Evolutionary conservation across 2,888 invertebrate species (phyloP), one percentile per base, ranked within the genome.

Genomic region (Cryptophagus acutangulus): DNA sequence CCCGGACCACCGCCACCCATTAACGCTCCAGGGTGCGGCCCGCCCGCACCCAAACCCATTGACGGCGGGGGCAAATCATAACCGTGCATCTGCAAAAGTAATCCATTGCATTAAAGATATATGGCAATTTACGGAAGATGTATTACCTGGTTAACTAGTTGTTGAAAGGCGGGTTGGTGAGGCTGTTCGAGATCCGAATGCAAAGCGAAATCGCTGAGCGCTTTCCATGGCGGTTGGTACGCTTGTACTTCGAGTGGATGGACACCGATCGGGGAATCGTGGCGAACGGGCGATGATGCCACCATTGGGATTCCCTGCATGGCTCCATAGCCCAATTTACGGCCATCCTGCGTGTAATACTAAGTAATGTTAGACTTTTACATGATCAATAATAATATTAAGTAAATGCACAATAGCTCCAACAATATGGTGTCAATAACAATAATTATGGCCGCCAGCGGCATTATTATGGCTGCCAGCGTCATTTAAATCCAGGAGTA

Each of bases 251-350:
- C 95, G 43, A 95, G 77, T 24, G 89, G 85, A 62, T 89, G 87
- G 66, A 89, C 81, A 41, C 90, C 86, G 43, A 87, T 74, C 1
- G 88, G 88, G 43, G 89, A 87, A 70, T 90, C 91, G 72, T 91
- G 90, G 33, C 91, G 77, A 45, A 91, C 90, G 18, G 91, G 91
- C 54, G 94, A 92, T 29, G 92, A 89, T 30, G 97, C 97, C 46
- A 97, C 92, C 85, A 99, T 88, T 13, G 97, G 96, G 55, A 99
- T 94, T 44, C 93, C 93, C 66, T 95, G 93, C 87, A 94, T 88
- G 58, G 87, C 85, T 65, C 91, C 91, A 72, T 92, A 91, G 51
- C 90, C 91, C 70, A 94, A 75, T 69, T 93, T 91, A 55, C 93
- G 82, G 58, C 94, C 94, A 75, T 93, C 93, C 93, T 94, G 81